Base-by-base conservation (phyloP, 2,888 invertebrate species). In the Gisinianus flammeolus region DNA sequence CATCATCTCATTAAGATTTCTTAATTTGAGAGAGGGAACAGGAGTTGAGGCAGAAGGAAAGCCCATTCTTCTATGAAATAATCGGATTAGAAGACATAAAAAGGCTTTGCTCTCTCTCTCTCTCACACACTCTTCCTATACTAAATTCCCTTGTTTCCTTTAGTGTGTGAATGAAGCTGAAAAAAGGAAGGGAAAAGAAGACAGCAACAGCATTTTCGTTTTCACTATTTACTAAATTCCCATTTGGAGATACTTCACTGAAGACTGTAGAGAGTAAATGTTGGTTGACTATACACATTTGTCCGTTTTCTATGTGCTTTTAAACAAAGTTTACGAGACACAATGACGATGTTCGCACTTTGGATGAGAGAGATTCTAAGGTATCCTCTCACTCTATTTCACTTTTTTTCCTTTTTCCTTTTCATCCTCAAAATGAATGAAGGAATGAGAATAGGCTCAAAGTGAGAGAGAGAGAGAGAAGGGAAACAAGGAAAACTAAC, bases 41-140 rank as follows among this genome's bases (percentile, higher is more conserved):
- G 79, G 67, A 75, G 58, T 73, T 62, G 64, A 78, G 70, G 62
- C 62, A 73, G 33, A 62, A 62, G 35, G 8, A 16, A 33, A 33
- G 33, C 35, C 62, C 73, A 73, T 73, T 73, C 80, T 77, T 24
- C 78, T 77, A 77, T 76, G 70, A 79, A 78, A 78, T 81, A 83
- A 83, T 83, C 83, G 80, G 83, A 83, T 83, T 83, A 82, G 68
- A 74, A 70, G 79, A 76, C 80, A 76, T 81, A 80, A 82, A 81
- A 81, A 81, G 80, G 73, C 78, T 78, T 76, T 77, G 76, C 28
- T 10, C 33, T 33, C 67, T 30, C 22, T 33, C 19, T 67, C 35
- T n/a, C n/a, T n/a, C n/a, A n/a, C n/a, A n/a, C n/a, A n/a, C 33
- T 4, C 62, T 6, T 62, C 24, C 24, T 56, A 4, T 56, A 12